Conservation (phyloP, 2,797 vertebrate genomes). For the Helarctos malayanus region DNA sequence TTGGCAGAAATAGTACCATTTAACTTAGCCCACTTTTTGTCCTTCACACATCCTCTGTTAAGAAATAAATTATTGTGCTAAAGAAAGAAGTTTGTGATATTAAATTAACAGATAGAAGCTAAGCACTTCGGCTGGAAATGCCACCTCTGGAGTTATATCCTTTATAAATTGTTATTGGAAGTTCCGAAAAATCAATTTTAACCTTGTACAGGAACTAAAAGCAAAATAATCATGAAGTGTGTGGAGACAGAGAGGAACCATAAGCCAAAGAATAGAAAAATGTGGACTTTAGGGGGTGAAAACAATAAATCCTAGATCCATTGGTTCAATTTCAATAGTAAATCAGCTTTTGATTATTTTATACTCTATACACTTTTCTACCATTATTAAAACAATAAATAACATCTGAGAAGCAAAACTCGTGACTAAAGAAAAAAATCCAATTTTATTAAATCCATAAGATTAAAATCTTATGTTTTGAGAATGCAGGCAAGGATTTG, state of each 20-base stretch:
- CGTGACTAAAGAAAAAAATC: conserved; percentile 41
- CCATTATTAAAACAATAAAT: conserved; percentile 77
- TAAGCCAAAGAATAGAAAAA: background rate
- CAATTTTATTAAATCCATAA: conserved; percentile 42
- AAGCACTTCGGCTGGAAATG: conserved; percentile 61
- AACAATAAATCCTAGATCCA: conserved; percentile 50
- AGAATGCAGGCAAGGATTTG: conserved; percentile 50
- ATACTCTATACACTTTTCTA: conserved; percentile 58
- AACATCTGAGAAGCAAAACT: conserved; percentile 61
- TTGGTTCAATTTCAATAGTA: conserved; percentile 59
- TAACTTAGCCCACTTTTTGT: conserved; percentile 63
- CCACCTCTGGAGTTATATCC: conserved; percentile 53
- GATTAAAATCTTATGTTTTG: conserved; percentile 62
- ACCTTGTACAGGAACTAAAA: conserved; percentile 52
- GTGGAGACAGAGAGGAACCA: conserved; percentile 14
- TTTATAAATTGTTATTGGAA: conserved; percentile 76
- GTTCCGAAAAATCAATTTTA: conserved; percentile 81
- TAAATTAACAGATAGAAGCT: conserved; percentile 73
- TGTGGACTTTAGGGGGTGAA: background rate
- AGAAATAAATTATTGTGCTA: conserved; percentile 75
- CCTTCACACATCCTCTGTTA: conserved; percentile 68
- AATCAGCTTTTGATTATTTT: conserved; percentile 68
- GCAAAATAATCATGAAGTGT: conserved; percentile 49
- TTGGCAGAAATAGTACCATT: conserved; percentile 55
- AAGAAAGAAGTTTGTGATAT: conserved; percentile 60